These are phyloP conservation scores for Macrotus californicus DNA, from an alignment of 2,113 vertebrate species.

Conservation along the genomic window DNA sequence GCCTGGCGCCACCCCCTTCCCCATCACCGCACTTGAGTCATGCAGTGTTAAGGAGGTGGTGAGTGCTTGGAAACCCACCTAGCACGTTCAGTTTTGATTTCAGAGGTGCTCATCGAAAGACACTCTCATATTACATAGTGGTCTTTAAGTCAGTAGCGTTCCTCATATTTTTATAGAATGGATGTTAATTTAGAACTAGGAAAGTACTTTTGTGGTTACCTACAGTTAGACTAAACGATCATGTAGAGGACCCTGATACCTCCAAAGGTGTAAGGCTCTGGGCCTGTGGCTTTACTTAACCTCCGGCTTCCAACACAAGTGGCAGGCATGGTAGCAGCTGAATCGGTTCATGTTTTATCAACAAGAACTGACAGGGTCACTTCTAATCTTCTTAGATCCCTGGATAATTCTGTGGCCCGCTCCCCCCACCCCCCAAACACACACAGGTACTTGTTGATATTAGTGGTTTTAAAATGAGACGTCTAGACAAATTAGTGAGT, in stretches of 20 bases:
- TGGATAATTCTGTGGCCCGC: neutral
- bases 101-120: neutral
- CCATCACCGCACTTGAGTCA: neutral
- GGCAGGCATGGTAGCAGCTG: neutral
- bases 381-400: neutral
- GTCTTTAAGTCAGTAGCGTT: neutral
- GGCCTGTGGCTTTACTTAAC: neutral
- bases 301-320: neutral
- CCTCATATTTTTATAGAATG: neutral
- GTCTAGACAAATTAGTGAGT: neutral
- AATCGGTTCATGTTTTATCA: neutral
- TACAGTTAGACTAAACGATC: neutral
- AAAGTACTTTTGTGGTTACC: neutral
- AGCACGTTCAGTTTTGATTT: neutral
- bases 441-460: neutral
- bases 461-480: neutral
- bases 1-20: neutral
- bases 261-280: neutral
- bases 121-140: neutral
- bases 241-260: neutral
- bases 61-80: neutral
- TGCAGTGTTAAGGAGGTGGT: neutral
- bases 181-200: neutral
- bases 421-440: too few relatives aligned
- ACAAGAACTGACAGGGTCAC: neutral